Conservation (phyloP, 2,888 invertebrate species). For the Amitus sp. region DNA sequence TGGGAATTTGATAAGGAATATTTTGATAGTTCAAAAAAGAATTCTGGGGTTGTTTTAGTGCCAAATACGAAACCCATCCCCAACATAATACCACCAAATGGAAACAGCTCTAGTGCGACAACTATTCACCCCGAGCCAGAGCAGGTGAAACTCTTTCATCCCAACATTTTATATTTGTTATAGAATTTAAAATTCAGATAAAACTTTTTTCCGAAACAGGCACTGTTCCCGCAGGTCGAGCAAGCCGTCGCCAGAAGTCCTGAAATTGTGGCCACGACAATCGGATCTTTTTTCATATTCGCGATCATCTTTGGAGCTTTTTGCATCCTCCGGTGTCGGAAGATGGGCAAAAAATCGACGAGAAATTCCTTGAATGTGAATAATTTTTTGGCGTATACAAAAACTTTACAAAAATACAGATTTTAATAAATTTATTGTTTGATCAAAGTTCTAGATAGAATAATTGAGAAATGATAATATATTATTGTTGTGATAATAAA, state of each 20-base stretch:
- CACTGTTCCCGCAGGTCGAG: constrained; percentile 48
- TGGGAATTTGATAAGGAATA: too few relatives aligned
- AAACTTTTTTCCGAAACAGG: constrained; percentile 11
- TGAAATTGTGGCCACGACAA: constrained; percentile 54
- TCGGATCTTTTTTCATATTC: constrained; percentile 51
- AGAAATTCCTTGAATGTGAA: constrained; percentile 51
- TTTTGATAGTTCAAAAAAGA: too few relatives aligned
- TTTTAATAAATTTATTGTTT: too few relatives aligned
- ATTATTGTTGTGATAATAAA: too few relatives aligned
- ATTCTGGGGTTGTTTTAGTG: too few relatives aligned
- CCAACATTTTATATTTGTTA: neutral
- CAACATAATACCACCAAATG: constrained; percentile 70
- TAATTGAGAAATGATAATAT: too few relatives aligned
- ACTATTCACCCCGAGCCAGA: constrained; percentile 53
- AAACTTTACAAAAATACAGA: too few relatives aligned
- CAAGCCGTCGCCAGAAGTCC: constrained; percentile 52
- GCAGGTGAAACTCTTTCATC: constrained; percentile 46
- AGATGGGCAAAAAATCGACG: constrained; percentile 49
- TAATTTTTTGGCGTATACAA: constrained; percentile 10
- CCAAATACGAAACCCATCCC: constrained; percentile 69
- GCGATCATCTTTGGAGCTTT: constrained; percentile 48
- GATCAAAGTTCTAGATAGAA: too few relatives aligned
- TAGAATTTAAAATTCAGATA: too few relatives aligned
- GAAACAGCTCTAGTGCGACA: constrained; percentile 58
- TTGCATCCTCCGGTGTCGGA: constrained; percentile 49